A percentile compares a stretch with the other conserved stretches of the same genome.
Conservation (phyloP, 1,140 invertebrate species). For the Proctacanthus coquilletti region DNA sequence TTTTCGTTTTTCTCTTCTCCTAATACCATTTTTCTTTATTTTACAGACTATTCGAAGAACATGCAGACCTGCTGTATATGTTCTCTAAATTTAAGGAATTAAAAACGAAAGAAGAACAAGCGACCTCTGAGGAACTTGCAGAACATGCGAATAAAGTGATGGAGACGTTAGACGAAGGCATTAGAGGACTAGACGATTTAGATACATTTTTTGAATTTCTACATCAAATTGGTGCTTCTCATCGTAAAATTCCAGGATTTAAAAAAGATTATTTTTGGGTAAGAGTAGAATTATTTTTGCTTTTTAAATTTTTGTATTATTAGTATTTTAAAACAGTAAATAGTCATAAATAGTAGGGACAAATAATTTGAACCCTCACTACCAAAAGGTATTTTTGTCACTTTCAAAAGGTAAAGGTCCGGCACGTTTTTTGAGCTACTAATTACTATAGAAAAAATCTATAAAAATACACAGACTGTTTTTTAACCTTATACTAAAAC, state of each 20-base stretch:
- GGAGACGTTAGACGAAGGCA: conserved; percentile 72
- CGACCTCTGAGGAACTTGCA: conserved; percentile 60
- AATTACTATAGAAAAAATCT: too few relatives aligned
- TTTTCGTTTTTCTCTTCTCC: too few relatives aligned
- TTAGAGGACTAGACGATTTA: conserved; percentile 68
- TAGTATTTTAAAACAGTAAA: too few relatives aligned
- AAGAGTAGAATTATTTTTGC: conserved; percentile 22
- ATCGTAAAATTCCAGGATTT: conserved; percentile 69
- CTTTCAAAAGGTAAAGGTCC: too few relatives aligned
- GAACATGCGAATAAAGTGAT: conserved; percentile 81
- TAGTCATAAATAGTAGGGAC: too few relatives aligned
- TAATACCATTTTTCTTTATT: too few relatives aligned
- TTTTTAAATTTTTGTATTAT: conserved; percentile 1
- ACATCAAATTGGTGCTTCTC: conserved; percentile 64
- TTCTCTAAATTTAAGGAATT: conserved; percentile 69
- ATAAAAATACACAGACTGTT: too few relatives aligned
- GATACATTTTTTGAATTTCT: conserved; percentile 71
- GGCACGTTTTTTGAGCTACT: too few relatives aligned
- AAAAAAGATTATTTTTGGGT: conserved; percentile 80
- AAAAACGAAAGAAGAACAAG: conserved; percentile 64
- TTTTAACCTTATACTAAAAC: too few relatives aligned
- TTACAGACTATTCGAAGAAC: conserved; percentile 74
- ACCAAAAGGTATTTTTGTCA: too few relatives aligned
- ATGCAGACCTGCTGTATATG: conserved; percentile 59
- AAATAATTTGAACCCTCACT: background rate